Evolutionary conservation across 2,113 vertebrate species (phyloP), one percentile per base, ranked within the genome.

Genomic region (Eurystomus gularis): DNA sequence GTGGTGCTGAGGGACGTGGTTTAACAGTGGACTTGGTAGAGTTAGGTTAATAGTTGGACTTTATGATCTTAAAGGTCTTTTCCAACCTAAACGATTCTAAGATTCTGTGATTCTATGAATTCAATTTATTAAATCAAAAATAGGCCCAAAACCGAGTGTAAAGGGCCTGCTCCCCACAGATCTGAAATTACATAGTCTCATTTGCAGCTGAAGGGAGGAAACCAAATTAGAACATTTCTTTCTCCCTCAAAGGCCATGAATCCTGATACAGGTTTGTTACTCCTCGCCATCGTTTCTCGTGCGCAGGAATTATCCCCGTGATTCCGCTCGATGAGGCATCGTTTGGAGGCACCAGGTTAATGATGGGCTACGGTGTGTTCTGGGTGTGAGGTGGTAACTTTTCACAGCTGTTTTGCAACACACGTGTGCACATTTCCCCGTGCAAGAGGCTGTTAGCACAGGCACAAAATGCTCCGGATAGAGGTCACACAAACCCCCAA

Each of bases 361-460:
- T 5, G 49, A 46, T 0, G 2, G 65, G 66, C 65, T 25, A 0
- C 0, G 8, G 75, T 0, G 1, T 1, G 3, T 51, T 52, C 84
- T 64, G 54, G 2, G 3, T 14, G 16, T 7, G 23, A 61, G 35
- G 46, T 20, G 51, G 55, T 31, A 66, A 60, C 62, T 64, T 37
- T 18, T 35, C 31, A 5, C 48, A 8, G 57, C 55, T 37, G 46
- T 11, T 91, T 9, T 24, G 44, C 60, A 44, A 26, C 72, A 28
- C 8, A 1, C 2, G 0, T 4, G 33, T 6, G 46, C 24, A 2
- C 0, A 0, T 49, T 39, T 37, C 33, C 55, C 61, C 2, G 81
- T 3, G 52, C 24, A 42, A 44, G 60, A 70, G 51, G 51, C 55
- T 37, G 28, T 10, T 73, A 15, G 2, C 62, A 5, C 21, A 2